Evolutionary conservation across 2,888 invertebrate species (phyloP).

Genomic region (Andrena trimmerana): DNA sequence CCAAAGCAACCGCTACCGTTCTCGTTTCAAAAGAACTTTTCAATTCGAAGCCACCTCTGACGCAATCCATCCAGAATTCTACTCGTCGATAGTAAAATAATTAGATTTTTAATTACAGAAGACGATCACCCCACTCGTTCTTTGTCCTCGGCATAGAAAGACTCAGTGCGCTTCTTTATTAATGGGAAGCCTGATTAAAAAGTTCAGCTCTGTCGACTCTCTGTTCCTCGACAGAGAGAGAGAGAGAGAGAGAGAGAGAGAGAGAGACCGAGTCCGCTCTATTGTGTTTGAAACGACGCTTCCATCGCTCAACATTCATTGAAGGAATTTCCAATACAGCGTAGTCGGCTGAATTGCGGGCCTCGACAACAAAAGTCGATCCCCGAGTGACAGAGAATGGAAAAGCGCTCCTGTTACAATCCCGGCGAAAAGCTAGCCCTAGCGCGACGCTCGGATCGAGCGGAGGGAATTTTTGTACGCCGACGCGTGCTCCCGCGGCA

Average conservation of each 20-base stretch:
- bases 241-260: background rate
- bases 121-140: constrained; percentile 45
- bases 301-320: constrained; percentile 58
- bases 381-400: constrained; percentile 52
- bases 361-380: constrained; percentile 64
- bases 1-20: background rate
- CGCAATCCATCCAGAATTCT: constrained; percentile 11
- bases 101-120: constrained; percentile 64
- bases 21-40: constrained; percentile 13
- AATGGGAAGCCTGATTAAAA: constrained; percentile 62
- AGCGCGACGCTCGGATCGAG: background rate
- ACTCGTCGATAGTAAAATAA: constrained; percentile 47
- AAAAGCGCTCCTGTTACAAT: constrained; percentile 36
- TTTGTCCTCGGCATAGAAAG: constrained; percentile 26
- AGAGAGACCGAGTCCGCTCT: constrained; percentile 41
- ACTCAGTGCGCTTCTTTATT: constrained; percentile 36
- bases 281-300: constrained; percentile 64
- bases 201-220: constrained; percentile 52
- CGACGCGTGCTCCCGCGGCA: background rate
- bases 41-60: constrained; percentile 1
- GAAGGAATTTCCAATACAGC: constrained; percentile 67
- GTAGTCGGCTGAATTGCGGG: constrained; percentile 60
- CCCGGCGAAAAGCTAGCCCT: constrained; percentile 29
- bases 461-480: constrained; percentile 3
- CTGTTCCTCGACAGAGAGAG: background rate